Evolutionary conservation across 2,888 invertebrate genomes (phyloP), one percentile per base, ranked within the genome.

Genomic region (Plemyria rubiginata): DNA sequence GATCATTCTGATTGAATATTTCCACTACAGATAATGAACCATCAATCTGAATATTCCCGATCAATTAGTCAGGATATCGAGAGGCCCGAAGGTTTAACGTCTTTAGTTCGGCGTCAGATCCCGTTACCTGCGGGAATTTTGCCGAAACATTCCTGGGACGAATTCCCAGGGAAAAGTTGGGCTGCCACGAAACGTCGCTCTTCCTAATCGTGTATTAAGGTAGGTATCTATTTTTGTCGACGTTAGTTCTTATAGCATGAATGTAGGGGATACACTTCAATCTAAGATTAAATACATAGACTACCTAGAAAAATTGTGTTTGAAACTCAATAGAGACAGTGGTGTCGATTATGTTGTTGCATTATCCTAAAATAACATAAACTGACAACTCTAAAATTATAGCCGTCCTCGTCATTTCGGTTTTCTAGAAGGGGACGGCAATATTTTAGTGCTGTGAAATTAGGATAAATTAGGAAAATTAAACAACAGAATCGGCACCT

Each of bases 121-220:
- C 78, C 75, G 83, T 81, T 82, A 73, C 67, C 56, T 56, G 22
- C 76, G 76, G 73, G 87, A 85, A 90, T 88, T 86, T 85, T 80
- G 79, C 75, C 80, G 73, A 74, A 86, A 86, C 88, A 90, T 90
- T 90, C 86, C 86, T 68, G 81, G 72, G 80, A 82, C 88, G 81
- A 87, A 90, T 91, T 85, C 89, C 79, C 73, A n/a, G 54, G 72
- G 79, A 81, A 85, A 89, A 90, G 84, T 87, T 89, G 76, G 76
- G 70, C 77, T 74, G 74, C 52, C 53, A 60, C 60, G 55, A 62
- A 54, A 52, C 52, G 40, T 40, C 50, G 54, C 59, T 53, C 36
- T 65, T 54, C 71, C 70, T 75, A 72, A 73, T 67, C 62, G 45
- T 66, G 55, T 66, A 70, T 61, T 61, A 38, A 38, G 36, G 36